phyloP scores from a whole-genome alignment of 1,140 invertebrate species.

The Aleiodes sp. region DNA sequence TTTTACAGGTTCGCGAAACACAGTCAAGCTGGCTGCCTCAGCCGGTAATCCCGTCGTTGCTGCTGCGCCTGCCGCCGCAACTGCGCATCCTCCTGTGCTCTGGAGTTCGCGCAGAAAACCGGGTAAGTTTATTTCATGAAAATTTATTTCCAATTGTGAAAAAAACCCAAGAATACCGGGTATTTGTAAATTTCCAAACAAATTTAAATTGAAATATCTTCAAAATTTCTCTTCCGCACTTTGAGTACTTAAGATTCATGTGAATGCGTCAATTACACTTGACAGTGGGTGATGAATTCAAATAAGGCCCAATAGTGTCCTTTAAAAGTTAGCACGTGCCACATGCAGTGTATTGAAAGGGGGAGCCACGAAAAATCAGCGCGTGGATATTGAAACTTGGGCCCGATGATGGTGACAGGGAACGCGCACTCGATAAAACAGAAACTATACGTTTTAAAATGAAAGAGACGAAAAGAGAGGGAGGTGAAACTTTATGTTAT shows the following conservation, averaged over 20 bases:
- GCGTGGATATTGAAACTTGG: not conserved
- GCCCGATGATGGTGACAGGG: slow-evolving; percentile 2
- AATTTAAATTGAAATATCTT: too few relatives aligned
- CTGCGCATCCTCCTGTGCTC: slow-evolving; percentile 78
- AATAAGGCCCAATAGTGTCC: not conserved
- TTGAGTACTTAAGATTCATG: slow-evolving; percentile 64
- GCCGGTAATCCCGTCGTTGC: slow-evolving; percentile 67
- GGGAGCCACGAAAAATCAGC: not conserved
- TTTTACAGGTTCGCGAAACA: slow-evolving; percentile 62
- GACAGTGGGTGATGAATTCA: slow-evolving; percentile 2
- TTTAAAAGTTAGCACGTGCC: not conserved
- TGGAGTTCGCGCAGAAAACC: slow-evolving; percentile 79
- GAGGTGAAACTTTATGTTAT: not conserved
- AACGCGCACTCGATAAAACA: slow-evolving; percentile 14
- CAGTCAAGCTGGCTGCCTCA: slow-evolving; percentile 76
- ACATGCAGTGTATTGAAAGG: not conserved
- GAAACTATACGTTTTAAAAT: too few relatives aligned
- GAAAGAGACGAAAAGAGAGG: not conserved
- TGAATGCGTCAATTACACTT: slow-evolving; percentile 70
- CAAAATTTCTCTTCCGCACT: slow-evolving; percentile 29
- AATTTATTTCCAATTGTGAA: too few relatives aligned
- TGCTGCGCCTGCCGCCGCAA: slow-evolving; percentile 46
- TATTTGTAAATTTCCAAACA: too few relatives aligned
- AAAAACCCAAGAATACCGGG: too few relatives aligned
- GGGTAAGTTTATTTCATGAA: slow-evolving; percentile 68